phyloP scores from a whole-genome alignment of 2,888 invertebrate species.

The Ophonus ardosiacus region DNA sequence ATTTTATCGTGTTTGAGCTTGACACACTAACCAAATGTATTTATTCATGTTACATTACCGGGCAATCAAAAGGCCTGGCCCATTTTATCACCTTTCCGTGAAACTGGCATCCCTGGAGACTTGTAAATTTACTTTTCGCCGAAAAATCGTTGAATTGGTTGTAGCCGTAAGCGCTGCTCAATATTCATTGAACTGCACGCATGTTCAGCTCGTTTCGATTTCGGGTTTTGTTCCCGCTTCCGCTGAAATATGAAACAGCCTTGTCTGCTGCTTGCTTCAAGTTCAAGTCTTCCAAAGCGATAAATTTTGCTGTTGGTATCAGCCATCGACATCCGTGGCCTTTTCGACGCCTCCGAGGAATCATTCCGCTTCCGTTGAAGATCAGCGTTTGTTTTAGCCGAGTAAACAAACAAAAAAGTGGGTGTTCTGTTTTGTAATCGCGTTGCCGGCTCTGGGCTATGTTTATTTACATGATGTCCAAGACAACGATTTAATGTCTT shows the following conservation, averaged over 20 bases:
- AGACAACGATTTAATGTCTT: too few species aligned
- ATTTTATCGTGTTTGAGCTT: neutral
- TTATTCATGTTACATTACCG: conserved; percentile 47
- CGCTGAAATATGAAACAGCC: conserved; percentile 48
- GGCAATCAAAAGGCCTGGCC: conserved; percentile 30
- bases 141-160: conserved; percentile 52
- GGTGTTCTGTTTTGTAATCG: conserved; percentile 22
- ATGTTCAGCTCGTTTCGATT: conserved; percentile 39
- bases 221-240: conserved; percentile 38
- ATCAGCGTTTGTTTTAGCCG: conserved; percentile 15
- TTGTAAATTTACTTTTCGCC: conserved; percentile 43
- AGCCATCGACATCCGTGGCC: conserved; percentile 4
- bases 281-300: conserved; percentile 7
- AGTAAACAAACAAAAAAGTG: conserved; percentile 31
- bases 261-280: neutral
- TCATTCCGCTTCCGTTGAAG: conserved; percentile 38
- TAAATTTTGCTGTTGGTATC: conserved; percentile 37
- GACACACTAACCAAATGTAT: neutral
- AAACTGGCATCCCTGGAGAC: neutral
- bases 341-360: conserved; percentile 28
- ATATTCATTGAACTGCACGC: conserved; percentile 61
- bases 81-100: conserved; percentile 45
- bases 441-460: neutral
- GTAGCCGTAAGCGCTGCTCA: conserved; percentile 49
- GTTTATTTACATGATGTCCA: neutral